These are phyloP conservation scores for Piliocolobus tephrosceles DNA, from an alignment of 2,113 vertebrate genomes.

Conservation along the genomic window DNA sequence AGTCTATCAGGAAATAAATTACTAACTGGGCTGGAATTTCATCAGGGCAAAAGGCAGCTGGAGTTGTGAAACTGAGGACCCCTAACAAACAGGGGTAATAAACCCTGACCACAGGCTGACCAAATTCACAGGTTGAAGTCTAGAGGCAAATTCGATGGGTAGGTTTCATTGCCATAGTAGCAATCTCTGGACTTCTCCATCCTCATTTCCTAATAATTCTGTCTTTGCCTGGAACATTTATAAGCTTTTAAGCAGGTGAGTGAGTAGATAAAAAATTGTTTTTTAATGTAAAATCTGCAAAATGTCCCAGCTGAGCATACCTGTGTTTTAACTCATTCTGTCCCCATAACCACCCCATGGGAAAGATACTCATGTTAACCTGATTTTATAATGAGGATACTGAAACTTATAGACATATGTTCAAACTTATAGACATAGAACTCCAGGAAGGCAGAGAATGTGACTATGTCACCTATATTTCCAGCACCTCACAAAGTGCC, in stretches of 20 bases:
- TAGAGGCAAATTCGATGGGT: not conserved
- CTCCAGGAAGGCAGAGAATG: not conserved
- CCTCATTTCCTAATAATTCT: slow-evolving; percentile 1
- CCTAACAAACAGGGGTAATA: not conserved
- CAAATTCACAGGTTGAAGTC: not conserved
- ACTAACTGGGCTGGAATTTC: not conserved
- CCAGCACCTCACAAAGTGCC: not conserved
- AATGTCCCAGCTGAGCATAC: not conserved
- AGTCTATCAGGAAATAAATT: not conserved
- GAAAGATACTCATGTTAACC: not conserved
- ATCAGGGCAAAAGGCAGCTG: not conserved
- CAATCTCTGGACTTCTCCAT: not conserved
- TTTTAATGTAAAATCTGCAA: slow-evolving; percentile 26
- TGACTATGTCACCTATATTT: not conserved
- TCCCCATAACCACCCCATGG: not conserved
- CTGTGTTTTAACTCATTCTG: not conserved
- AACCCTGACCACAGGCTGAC: not conserved
- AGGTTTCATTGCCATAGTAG: not conserved
- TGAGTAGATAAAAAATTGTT: not conserved
- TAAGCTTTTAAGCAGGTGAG: not conserved
- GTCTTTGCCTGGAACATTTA: not conserved
- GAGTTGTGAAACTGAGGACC: not conserved
- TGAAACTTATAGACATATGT: not conserved
- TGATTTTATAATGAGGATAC: not conserved
- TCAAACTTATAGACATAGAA: not conserved